phyloP scores from a whole-genome alignment of 1,140 invertebrate species.

The Vollenhovia emeryi region DNA sequence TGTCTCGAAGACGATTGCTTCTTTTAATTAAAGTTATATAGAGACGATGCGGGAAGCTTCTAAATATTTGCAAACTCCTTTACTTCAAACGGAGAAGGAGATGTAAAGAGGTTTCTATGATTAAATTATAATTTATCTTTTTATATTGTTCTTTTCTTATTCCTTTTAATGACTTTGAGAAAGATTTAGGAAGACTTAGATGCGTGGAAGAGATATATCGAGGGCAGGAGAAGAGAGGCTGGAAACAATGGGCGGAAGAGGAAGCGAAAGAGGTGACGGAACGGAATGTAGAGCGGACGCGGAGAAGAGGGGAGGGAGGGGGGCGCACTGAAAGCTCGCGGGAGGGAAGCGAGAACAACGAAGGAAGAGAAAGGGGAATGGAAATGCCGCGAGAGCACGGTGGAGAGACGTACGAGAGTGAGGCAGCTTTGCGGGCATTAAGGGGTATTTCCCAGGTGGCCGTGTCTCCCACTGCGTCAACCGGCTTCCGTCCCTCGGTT shows the following conservation, averaged over 20 bases:
- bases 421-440: constrained; percentile 76
- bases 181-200: background rate
- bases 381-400: constrained; percentile 40
- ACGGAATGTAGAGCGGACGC: background rate
- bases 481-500: constrained; percentile 55
- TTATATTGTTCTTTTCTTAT: background rate
- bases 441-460: constrained; percentile 77
- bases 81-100: background rate
- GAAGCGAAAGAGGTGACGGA: background rate
- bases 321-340: background rate
- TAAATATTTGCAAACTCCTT: background rate
- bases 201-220: background rate
- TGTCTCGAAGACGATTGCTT: background rate
- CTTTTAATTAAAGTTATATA: background rate
- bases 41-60: background rate
- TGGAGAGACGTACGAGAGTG: constrained; percentile 47
- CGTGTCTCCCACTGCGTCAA: constrained; percentile 62
- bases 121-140: background rate
- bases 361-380: background rate
- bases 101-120: background rate
- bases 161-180: background rate
- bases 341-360: background rate
- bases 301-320: background rate
- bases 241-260: background rate
- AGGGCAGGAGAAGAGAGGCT: background rate